Conservation (phyloP, 1,140 invertebrate species). For the Ctenoplectra terminalis region DNA sequence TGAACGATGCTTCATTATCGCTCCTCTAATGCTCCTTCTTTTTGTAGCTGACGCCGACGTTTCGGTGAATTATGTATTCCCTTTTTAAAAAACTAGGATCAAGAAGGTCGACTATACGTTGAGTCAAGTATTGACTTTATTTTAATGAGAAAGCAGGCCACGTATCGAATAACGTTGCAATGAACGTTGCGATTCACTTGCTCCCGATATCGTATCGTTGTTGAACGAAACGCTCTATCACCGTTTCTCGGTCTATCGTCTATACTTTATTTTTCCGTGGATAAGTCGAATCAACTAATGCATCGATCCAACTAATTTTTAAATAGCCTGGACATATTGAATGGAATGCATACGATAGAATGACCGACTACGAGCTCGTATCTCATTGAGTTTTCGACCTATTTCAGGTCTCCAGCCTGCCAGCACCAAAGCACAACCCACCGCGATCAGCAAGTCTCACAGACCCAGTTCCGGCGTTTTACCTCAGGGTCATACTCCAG, state of each 20-base stretch:
- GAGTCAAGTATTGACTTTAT: neutral
- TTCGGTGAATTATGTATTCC: neutral
- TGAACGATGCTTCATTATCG: conserved; percentile 22
- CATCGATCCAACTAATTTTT: too few relatives aligned
- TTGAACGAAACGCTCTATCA: too few relatives aligned
- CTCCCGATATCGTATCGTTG: too few relatives aligned
- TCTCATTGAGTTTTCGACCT: conserved; percentile 14
- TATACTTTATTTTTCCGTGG: too few relatives aligned
- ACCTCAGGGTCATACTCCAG: conserved; percentile 82
- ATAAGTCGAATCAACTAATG: too few relatives aligned
- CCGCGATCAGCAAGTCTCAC: conserved; percentile 79
- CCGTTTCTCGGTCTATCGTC: too few relatives aligned
- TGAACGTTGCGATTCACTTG: too few relatives aligned
- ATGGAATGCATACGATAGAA: conserved; percentile 18
- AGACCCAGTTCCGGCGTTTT: conserved; percentile 79
- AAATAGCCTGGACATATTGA: too few relatives aligned
- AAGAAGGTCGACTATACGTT: neutral
- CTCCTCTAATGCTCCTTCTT: neutral
- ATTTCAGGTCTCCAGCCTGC: conserved; percentile 80
- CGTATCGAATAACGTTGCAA: too few relatives aligned
- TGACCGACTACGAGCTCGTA: neutral
- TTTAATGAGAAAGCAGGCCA: too few relatives aligned
- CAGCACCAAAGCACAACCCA: conserved; percentile 78
- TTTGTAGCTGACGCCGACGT: neutral
- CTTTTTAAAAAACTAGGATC: neutral